Evolutionary conservation across 1,140 invertebrate species (phyloP), one percentile per base, ranked within the genome.

Genomic region (Zophobas morio): DNA sequence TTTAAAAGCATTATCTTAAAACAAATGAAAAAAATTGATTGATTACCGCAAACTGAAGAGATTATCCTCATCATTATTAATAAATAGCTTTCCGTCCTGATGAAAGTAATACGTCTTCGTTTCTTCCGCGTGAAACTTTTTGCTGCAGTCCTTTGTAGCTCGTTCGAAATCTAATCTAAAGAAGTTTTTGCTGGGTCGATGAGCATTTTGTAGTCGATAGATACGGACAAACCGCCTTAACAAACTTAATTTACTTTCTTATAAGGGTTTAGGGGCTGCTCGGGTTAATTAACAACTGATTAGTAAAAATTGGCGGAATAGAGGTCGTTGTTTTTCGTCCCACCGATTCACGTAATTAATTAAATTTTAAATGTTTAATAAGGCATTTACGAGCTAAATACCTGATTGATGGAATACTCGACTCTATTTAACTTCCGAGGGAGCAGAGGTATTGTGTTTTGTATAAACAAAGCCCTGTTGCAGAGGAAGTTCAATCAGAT

Each of bases 231-330:
- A 66, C 40, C 49, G 60, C 60, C 72, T 77, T 77, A 74, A 79
- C 78, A 79, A 79, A 79, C 75, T 79, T 77, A 79, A 79, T 79
- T 79, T 79, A 78, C 66, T 79, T 76, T 76, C 78, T 79, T 71
- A 33, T 53, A 46, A 32, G 56, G 56, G 53, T 40, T 74, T 42
- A 20, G 47, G 32, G 57, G 72, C 56, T 47, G 74, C 35, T 63
- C 35, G 75, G 39, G 40, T 79, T 79, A 77, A 79, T 79, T 79
- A 79, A 77, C 75, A 77, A 77, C 66, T 77, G 78, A 77, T 79
- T 79, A 77, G 78, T 79, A 79, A 79, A 77, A 79, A 79, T 74
- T 63, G 75, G 40, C 70, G 0, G 60, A 37, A 77, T 76, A 74
- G 70, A 70, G 57, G 75, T 54, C 66, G 39, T 77, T 79, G 72